Conservation (phyloP, 2,113 vertebrate genomes). For the Indri indri region DNA sequence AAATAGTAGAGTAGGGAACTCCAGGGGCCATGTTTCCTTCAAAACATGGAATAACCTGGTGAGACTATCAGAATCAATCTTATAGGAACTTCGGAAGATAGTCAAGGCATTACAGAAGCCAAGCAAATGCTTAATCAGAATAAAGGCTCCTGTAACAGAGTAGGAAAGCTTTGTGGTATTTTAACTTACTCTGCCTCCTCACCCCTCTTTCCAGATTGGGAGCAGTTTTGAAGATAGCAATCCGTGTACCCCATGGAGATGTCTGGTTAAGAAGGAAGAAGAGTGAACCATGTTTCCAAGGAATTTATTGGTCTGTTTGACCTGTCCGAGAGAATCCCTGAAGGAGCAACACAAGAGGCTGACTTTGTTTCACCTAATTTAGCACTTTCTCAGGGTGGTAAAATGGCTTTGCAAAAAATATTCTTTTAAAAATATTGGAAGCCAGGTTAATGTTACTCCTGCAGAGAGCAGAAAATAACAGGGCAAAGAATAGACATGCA, state of each 20-base stretch:
- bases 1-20: not conserved
- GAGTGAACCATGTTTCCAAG: not conserved
- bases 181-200: not conserved
- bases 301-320: not conserved
- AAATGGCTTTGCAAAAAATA: too few species aligned
- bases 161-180: not conserved
- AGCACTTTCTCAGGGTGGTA: not conserved
- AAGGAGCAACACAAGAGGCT: not conserved
- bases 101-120: not conserved
- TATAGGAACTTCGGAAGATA: not conserved
- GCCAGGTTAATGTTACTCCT: not conserved
- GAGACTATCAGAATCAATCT: not conserved
- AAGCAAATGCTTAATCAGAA: not conserved
- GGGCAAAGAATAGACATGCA: not conserved
- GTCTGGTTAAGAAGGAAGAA: not conserved
- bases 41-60: not conserved
- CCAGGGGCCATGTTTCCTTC: not conserved
- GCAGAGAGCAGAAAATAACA: not conserved
- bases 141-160: accelerated
- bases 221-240: not conserved
- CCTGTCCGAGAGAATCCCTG: not conserved
- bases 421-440: not conserved
- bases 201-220: too few species aligned
- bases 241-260: not conserved
- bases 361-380: not conserved